These are phyloP conservation scores for Cichladusa arquata DNA, from an alignment of 2,113 vertebrate genomes.

Conservation along the genomic window DNA sequence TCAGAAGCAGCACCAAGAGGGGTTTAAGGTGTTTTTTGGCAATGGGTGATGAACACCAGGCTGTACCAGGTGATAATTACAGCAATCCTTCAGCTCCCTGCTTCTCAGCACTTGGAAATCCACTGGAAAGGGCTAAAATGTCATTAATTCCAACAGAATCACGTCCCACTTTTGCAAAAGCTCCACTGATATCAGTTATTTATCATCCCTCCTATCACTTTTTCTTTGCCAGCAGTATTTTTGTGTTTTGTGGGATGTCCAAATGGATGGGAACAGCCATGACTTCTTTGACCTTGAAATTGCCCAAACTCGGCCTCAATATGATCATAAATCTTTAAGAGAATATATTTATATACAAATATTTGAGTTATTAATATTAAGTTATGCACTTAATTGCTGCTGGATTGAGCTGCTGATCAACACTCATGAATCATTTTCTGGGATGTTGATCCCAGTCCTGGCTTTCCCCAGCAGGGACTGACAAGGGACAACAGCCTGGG, in stretches of 20 bases:
- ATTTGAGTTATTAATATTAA: background rate
- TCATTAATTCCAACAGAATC: background rate
- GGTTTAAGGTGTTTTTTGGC: background rate
- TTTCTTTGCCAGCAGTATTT: background rate
- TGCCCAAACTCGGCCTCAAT: background rate
- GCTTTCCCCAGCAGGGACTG: background rate
- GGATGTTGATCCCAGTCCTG: no score
- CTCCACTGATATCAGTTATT: background rate
- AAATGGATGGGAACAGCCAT: background rate
- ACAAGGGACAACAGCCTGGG: background rate
- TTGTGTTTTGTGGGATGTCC: background rate
- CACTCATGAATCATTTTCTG: fast-evolving
- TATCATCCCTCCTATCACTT: fast-evolving
- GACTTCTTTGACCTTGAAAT: background rate
- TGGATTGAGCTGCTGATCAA: background rate
- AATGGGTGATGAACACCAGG: background rate
- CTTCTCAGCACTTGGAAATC: background rate
- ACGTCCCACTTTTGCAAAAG: background rate
- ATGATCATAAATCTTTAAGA: background rate
- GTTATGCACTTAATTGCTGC: background rate
- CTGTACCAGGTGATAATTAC: no score
- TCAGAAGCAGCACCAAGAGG: background rate
- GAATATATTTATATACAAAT: background rate
- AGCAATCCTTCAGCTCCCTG: background rate
- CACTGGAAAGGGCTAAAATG: background rate